phyloP scores from a whole-genome alignment of 2,113 vertebrate species.

The Philantomba maxwellii region DNA sequence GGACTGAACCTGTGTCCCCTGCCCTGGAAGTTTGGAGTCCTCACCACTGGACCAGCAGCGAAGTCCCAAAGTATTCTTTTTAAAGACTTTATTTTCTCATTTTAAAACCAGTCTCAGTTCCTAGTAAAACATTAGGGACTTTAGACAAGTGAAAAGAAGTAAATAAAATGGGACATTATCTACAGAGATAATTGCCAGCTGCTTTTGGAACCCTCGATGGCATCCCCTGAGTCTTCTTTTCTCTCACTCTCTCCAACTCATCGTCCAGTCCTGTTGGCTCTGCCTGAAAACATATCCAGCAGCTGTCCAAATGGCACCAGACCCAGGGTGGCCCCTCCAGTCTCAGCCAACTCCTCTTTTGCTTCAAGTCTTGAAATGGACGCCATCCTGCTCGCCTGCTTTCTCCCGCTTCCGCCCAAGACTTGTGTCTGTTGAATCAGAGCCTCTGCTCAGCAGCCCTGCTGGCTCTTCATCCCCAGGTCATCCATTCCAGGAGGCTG shows the following conservation, averaged over 20 bases:
- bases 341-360: background rate
- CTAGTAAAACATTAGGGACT: background rate
- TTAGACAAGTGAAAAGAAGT: background rate
- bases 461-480: too few relatives aligned
- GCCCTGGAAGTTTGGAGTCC: background rate
- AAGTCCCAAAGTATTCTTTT: background rate
- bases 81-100: background rate
- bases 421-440: background rate
- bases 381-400: accelerated
- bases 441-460: background rate
- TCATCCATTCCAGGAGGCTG: background rate
- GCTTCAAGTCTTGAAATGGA: background rate
- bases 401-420: accelerated
- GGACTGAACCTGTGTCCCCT: background rate
- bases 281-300: background rate
- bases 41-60: background rate
- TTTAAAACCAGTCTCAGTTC: background rate
- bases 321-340: background rate
- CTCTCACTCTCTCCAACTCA: background rate
- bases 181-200: background rate
- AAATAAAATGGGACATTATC: background rate
- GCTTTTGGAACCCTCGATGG: background rate
- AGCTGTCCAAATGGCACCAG: background rate
- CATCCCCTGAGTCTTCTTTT: accelerated
- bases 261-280: background rate